Evolutionary conservation across 1,140 invertebrate genomes (phyloP), one percentile per base, ranked within the genome.

Genomic region (Tetramorium simillimum): DNA sequence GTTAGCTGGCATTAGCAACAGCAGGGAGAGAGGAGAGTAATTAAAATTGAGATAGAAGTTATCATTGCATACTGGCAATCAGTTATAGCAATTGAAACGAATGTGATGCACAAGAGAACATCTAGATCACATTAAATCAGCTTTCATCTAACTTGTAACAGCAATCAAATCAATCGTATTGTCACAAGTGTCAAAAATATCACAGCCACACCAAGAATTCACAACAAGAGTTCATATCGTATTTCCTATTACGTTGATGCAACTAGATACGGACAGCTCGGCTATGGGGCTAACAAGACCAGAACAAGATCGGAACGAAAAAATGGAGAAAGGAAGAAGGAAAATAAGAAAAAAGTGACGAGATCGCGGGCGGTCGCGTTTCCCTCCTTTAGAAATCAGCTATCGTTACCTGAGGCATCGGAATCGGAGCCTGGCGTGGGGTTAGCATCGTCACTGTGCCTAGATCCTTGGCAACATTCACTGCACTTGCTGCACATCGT

Each of bases 401-500:
- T 81, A 33, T 84, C 78, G 80, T 93, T 94, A 95, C 94, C 94
- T 94, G 94, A 95, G 70, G 90, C 43, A 67, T 95, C 94, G 76
- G 94, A 94, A 92, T 95, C 93, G 53, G 92, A 94, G 89, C 93
- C 94, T 62, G 93, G 93, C 28, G 94, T 93, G 40, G 95, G 94
- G 89, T 95, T 95, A 78, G 92, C 92, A 67, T 95, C 93, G 86
- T 93, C 93, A 69, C 94, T 94, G 81, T 95, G 93, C 80, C 95
- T 93, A 63, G 94, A 93, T 85, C 94, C 94, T 90, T 95, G 94
- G 90, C 95, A 95, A 90, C 95, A 95, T 90, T 95, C 95, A 89
- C 94, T 94, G 92, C 95, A 95, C 90, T 95, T 95, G 91, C 94
- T 95, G 91, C 95, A 95, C 95, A 95, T 95, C 91, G 88, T 92